A percentile compares a stretch with the other conserved stretches of the same genome.
Evolutionary conservation across 2,797 vertebrate species (phyloP).

Genomic region (Phataginus tricuspis): DNA sequence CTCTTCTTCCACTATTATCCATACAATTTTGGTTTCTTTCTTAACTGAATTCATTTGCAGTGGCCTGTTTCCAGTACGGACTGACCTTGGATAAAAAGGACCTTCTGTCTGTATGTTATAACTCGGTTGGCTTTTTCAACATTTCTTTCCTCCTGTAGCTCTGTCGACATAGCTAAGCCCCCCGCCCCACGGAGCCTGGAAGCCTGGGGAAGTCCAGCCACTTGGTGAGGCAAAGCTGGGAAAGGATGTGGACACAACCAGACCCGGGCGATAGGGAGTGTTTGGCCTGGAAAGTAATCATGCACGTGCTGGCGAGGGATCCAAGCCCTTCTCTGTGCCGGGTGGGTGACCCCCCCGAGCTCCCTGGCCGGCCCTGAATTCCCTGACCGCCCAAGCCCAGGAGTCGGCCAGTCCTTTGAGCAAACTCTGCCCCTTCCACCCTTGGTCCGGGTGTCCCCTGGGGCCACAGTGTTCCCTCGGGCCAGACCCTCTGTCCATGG

Average conservation of each 20-base stretch:
- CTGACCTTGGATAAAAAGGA: rapidly evolving
- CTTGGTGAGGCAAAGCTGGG: background rate
- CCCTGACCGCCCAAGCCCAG: rapidly evolving
- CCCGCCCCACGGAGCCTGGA: background rate
- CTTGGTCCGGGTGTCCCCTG: background rate
- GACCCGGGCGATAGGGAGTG: background rate
- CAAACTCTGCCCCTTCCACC: rapidly evolving
- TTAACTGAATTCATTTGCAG: background rate
- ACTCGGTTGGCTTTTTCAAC: rapidly evolving
- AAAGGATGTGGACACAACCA: background rate
- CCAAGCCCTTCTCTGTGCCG: background rate
- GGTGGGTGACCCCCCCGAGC: background rate
- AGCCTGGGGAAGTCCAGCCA: background rate
- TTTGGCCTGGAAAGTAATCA: background rate
- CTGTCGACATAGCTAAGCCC: rapidly evolving
- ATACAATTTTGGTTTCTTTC: background rate
- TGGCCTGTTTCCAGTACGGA: background rate
- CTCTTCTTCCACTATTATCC: background rate
- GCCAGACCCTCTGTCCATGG: background rate
- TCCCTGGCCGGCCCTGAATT: no score
- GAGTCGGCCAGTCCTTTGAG: background rate
- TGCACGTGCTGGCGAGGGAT: no score
- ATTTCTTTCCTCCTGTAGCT: rapidly evolving
- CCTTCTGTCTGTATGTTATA: rapidly evolving
- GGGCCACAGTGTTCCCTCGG: background rate